Evolutionary conservation across 2,797 vertebrate genomes (phyloP), one percentile per base, ranked within the genome.

Genomic region (Mallotus villosus): DNA sequence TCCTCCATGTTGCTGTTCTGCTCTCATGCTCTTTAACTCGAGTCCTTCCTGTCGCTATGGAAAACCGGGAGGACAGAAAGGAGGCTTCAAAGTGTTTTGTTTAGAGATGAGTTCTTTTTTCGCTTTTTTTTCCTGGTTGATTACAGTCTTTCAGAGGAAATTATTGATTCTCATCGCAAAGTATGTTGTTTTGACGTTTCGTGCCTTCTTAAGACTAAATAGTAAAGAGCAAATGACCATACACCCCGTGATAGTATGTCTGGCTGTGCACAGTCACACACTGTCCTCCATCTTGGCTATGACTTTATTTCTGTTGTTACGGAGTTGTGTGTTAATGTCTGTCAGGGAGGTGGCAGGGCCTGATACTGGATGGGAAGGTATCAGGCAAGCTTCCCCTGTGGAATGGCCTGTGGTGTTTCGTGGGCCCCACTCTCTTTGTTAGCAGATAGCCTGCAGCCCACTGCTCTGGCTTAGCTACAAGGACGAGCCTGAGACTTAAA

Each of bases 401-500:
- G 41, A 25, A 34, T 53, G 59, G 53, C 59, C 7, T 78, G 74
- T 62, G 71, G 74, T 0, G 32, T 34, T 34, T 6, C 32, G 32
- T 69, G 83, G 74, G 66, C 41, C 41, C 41, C 11, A 75, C 83
- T 82, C 88, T 92, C 92, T 94, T 90, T 93, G 92, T 95, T 94
- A 94, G 88, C 82, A 93, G 93, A 94, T 94, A 93, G 88, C 88
- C 89, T 87, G 76, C 90, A 91, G 91, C 93, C 90, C 89, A 79
- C 91, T 90, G 91, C 86, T 87, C 90, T 82, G 89, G 90, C 93
- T 95, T 91, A 94, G 93, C 94, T 94, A 88, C 92, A 93, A 94
- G 91, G 91, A 95, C 93, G 91, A 95, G 94, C 92, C 94, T 91
- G 90, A 91, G 91, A 93, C 94, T 95, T 94, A 94, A 95, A 93